Conservation (phyloP, 2,888 invertebrate genomes). For the Cataglyphis livida region DNA sequence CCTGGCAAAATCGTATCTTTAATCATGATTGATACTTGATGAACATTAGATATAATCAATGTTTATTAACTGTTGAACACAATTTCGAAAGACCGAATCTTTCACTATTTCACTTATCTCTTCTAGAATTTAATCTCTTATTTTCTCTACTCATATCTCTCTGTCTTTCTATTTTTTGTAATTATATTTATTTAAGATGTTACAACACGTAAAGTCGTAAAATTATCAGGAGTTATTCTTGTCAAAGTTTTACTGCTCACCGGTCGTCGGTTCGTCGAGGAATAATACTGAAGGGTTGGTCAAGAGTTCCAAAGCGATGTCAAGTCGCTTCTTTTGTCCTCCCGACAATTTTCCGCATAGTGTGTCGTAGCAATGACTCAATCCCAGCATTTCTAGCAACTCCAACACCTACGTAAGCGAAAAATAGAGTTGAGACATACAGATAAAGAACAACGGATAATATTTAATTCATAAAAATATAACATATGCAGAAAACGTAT, state of each 20-base stretch:
- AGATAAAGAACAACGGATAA: neutral
- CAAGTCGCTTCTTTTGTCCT: conserved; percentile 94
- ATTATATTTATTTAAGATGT: neutral
- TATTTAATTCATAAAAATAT: neutral
- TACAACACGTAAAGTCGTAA: neutral
- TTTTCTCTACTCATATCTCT: neutral
- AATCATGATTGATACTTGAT: neutral
- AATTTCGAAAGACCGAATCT: neutral
- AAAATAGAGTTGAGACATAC: neutral
- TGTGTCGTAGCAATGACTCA: conserved; percentile 90
- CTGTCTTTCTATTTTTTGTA: neutral
- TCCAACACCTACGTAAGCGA: conserved; percentile 88
- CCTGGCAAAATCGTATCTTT: neutral
- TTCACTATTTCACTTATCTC: neutral
- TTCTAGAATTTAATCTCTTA: neutral
- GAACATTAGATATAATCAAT: neutral
- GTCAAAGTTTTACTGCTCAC: conserved; percentile 69
- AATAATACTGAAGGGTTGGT: conserved; percentile 96
- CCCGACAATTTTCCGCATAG: conserved; percentile 92
- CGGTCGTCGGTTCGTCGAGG: conserved; percentile 95
- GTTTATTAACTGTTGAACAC: neutral
- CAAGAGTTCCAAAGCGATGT: conserved; percentile 93
- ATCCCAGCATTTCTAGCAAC: conserved; percentile 90
- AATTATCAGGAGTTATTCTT: neutral
- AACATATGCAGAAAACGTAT: neutral